phyloP scores from a whole-genome alignment of 2,113 vertebrate species.

The Lates calcarifer region DNA sequence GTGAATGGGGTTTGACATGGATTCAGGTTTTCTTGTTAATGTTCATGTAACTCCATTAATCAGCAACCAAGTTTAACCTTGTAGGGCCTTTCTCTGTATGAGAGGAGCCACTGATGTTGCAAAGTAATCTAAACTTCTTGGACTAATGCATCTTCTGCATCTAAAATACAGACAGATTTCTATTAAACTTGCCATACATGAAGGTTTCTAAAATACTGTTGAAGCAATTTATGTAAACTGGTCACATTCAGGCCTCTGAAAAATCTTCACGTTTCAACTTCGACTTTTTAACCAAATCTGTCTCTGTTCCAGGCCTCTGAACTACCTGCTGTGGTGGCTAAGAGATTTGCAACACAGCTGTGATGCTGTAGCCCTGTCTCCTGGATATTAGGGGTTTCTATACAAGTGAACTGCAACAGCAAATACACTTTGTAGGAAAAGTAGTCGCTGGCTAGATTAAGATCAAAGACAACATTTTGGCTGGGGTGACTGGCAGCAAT shows the following conservation, averaged over 20 bases:
- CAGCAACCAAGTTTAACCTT: background rate
- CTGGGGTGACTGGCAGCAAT: too few species aligned
- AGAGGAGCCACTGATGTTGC: background rate
- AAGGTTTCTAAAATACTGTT: too few species aligned
- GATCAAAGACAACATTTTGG: too few species aligned
- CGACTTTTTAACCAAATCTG: background rate
- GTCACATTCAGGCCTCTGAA: too few species aligned
- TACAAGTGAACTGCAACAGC: background rate
- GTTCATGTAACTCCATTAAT: slow-evolving; percentile 1
- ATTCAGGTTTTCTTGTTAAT: slow-evolving; percentile 12
- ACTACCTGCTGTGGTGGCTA: background rate
- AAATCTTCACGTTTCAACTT: too few species aligned
- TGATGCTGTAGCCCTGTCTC: background rate
- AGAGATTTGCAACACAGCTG: background rate
- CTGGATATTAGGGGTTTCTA: background rate
- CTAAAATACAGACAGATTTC: too few species aligned
- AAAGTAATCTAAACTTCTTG: too few species aligned
- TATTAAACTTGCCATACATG: too few species aligned
- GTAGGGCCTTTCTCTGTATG: background rate
- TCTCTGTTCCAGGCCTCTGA: background rate
- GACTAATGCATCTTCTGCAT: too few species aligned
- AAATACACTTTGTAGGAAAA: background rate
- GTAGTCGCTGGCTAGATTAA: too few species aligned
- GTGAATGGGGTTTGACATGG: background rate
- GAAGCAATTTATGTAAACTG: too few species aligned